Conservation (phyloP, 2,888 invertebrate species). For the Dinocampus coccinellae region DNA sequence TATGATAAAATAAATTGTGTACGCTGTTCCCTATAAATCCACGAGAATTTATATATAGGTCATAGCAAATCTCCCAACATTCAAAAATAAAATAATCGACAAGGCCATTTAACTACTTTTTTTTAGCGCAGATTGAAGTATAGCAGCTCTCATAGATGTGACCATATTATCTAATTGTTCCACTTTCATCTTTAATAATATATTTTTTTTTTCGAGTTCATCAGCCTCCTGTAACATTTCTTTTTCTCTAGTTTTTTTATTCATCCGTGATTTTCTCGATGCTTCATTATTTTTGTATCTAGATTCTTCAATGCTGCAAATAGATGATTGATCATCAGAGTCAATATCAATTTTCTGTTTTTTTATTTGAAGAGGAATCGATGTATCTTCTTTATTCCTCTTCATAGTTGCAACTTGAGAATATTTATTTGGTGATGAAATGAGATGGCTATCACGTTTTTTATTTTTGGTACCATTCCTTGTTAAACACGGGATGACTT, state of each 20-base stretch:
- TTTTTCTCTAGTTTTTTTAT: conserved; percentile 75
- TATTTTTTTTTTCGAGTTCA: conserved; percentile 76
- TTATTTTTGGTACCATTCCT: neutral
- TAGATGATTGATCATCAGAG: conserved; percentile 54
- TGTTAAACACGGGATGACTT: conserved; percentile 33
- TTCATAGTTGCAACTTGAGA: neutral
- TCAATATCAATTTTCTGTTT: conserved; percentile 50
- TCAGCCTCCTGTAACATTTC: conserved; percentile 73
- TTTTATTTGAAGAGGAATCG: conserved; percentile 23
- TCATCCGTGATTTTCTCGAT: conserved; percentile 80
- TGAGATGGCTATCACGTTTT: neutral
- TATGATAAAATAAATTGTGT: no score
- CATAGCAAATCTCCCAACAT: no score
- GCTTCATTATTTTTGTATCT: conserved; percentile 85
- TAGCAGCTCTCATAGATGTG: conserved; percentile 75
- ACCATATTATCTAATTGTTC: conserved; percentile 79
- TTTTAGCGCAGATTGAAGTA: conserved; percentile 76
- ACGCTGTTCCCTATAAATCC: no score
- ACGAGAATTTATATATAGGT: no score
- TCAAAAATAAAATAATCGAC: no score
- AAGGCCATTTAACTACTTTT: conserved; percentile 55
- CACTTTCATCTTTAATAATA: conserved; percentile 76
- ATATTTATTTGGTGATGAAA: neutral
- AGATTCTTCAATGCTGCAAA: conserved; percentile 76
- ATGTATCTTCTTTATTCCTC: neutral